Conservation (phyloP, 2,113 vertebrate genomes). For the Paraplagusia blochii region DNA sequence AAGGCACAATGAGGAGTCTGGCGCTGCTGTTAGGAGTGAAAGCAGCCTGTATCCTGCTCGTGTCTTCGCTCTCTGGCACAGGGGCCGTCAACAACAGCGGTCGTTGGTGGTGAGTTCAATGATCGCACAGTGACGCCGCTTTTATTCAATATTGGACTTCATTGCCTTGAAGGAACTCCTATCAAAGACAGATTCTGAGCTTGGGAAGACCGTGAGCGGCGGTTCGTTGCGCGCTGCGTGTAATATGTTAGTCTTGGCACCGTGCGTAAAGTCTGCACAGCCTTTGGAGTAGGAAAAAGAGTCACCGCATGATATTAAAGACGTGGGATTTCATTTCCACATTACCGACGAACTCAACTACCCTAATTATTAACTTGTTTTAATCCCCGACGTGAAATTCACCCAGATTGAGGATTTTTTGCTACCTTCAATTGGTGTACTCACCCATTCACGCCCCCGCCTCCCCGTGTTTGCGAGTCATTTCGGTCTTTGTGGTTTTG, state of each 20-base stretch:
- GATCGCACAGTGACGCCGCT: constrained; percentile 6
- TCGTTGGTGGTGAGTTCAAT: constrained; percentile 86
- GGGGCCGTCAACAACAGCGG: constrained; percentile 90
- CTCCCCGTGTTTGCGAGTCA: constrained; percentile 38
- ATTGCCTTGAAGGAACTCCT: not conserved
- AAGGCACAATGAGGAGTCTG: constrained; percentile 80
- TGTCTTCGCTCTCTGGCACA: constrained; percentile 86
- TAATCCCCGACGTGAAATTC: not conserved
- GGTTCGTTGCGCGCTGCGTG: constrained; percentile 13
- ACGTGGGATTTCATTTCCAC: constrained; percentile 35
- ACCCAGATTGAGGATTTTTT: constrained; percentile 22
- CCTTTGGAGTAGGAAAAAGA: constrained; percentile 5
- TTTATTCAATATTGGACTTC: constrained; percentile 5
- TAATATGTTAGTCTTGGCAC: constrained; percentile 57
- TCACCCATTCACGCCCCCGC: constrained; percentile 22
- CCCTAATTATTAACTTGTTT: not conserved
- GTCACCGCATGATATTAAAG: constrained; percentile 38
- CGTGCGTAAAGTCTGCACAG: constrained; percentile 30
- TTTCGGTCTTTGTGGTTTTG: constrained; percentile 64
- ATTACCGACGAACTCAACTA: constrained; percentile 14
- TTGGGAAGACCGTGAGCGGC: constrained; percentile 4
- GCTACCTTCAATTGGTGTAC: constrained; percentile 30
- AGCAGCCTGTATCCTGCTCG: constrained; percentile 85
- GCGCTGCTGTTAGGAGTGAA: constrained; percentile 82
- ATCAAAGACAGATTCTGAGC: not conserved